phyloP scores from a whole-genome alignment of 2,797 vertebrate genomes.

The Molossus alvarezi region DNA sequence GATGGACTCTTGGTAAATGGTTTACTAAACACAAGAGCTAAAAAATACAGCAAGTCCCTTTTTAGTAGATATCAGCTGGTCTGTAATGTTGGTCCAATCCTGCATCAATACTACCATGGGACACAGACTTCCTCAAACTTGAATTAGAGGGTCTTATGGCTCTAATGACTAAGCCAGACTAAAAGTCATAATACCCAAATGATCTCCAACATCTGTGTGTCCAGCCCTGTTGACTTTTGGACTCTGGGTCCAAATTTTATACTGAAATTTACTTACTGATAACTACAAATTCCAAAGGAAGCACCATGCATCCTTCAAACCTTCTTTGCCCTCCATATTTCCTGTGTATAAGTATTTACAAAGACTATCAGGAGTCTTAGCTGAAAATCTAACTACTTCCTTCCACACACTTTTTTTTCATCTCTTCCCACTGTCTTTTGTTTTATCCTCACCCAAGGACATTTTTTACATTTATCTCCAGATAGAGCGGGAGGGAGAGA shows the following conservation, averaged over 20 bases:
- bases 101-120: neutral
- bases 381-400: neutral
- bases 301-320: neutral
- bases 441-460: too few species aligned
- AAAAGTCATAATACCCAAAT: slow-evolving; percentile 8
- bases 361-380: neutral
- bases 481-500: too few species aligned
- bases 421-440: neutral
- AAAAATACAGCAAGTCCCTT: neutral
- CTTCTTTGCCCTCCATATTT: neutral
- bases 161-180: slow-evolving; percentile 4
- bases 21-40: neutral
- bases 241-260: slow-evolving; percentile 11
- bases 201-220: neutral
- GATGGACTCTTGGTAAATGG: neutral
- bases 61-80: neutral
- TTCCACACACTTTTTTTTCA: neutral
- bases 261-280: slow-evolving; percentile 14
- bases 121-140: neutral
- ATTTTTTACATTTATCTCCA: too few species aligned
- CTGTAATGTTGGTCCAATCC: neutral
- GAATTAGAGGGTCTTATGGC: neutral
- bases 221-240: neutral
- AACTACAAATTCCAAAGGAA: neutral
- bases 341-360: neutral